Conservation (phyloP, 2,888 invertebrate species). For the Argynnis bischoffii region DNA sequence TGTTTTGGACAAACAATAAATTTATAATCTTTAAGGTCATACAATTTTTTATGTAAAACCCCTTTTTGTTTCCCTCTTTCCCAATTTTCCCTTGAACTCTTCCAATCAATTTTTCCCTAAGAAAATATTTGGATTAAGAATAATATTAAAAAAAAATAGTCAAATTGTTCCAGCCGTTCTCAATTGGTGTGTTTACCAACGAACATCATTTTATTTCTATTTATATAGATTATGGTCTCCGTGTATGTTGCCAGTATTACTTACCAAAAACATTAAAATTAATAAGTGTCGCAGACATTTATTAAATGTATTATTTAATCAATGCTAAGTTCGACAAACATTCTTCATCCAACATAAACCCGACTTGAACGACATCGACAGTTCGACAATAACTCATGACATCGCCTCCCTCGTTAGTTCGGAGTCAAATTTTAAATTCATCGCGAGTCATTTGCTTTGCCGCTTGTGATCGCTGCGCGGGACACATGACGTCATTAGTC, state of each 20-base stretch:
- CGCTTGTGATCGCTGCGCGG: slow-evolving; percentile 71
- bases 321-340: slow-evolving; percentile 15
- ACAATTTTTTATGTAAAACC: no score
- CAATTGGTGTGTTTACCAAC: no score
- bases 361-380: slow-evolving; percentile 41
- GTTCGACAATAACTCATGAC: slow-evolving; percentile 63
- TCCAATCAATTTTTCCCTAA: no score
- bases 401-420: slow-evolving; percentile 75
- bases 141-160: no score
- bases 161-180: no score
- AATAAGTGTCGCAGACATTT: slow-evolving; percentile 9
- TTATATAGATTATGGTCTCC: no score
- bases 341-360: slow-evolving; percentile 29
- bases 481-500: slow-evolving; percentile 82
- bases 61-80: no score
- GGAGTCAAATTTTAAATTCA: slow-evolving; percentile 80
- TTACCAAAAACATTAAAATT: slow-evolving; percentile 1
- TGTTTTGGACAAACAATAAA: no score
- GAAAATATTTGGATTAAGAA: no score
- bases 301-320: slow-evolving; percentile 18
- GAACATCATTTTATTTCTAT: no score
- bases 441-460: slow-evolving; percentile 78
- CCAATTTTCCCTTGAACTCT: no score
- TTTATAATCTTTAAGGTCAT: no score
- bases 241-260: not conserved